Percentiles rank a stretch among this genome's conserved stretches.
These are phyloP conservation scores for Spongilla lacustris DNA, from an alignment of 37 sponge, comb jelly and placozoan species.

Conservation along the genomic window DNA sequence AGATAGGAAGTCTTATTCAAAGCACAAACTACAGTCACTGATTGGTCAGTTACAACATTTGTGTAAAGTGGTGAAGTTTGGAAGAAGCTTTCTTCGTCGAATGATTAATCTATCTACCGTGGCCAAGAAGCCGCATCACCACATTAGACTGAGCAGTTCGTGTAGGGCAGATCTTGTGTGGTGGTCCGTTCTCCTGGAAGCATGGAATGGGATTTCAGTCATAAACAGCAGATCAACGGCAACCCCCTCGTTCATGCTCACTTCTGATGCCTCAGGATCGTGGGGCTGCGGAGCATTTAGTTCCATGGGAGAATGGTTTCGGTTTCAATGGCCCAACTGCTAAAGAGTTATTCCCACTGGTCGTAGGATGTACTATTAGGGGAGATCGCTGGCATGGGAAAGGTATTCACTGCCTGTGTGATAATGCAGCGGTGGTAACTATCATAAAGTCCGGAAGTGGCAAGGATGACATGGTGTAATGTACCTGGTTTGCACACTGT, in stretches of 20 bases:
- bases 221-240: too few relatives aligned
- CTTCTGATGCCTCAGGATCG: too few relatives aligned
- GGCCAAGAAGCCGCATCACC: neutral
- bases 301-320: too few relatives aligned
- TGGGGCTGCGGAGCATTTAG: neutral
- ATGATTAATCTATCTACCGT: neutral
- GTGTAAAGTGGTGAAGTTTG: conserved; percentile 2
- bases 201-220: conserved; percentile 14
- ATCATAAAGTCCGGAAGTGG: conserved; percentile 17
- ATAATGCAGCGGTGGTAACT: conserved; percentile 14
- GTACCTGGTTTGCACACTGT: too few relatives aligned
- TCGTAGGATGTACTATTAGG: conserved; percentile 9
- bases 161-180: conserved; percentile 13
- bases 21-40: neutral
- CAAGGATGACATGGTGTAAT: neutral
- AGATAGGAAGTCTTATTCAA: neutral
- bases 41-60: conserved; percentile 1
- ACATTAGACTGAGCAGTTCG: neutral
- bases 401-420: neutral
- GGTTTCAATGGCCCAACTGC: neutral
- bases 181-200: conserved; percentile 4
- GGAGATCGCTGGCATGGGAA: conserved; percentile 3
- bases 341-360: conserved; percentile 46
- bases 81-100: neutral
- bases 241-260: too few relatives aligned